These are phyloP conservation scores for Heterochromis multidens DNA, from an alignment of 2,113 vertebrate genomes.

Conservation along the genomic window DNA sequence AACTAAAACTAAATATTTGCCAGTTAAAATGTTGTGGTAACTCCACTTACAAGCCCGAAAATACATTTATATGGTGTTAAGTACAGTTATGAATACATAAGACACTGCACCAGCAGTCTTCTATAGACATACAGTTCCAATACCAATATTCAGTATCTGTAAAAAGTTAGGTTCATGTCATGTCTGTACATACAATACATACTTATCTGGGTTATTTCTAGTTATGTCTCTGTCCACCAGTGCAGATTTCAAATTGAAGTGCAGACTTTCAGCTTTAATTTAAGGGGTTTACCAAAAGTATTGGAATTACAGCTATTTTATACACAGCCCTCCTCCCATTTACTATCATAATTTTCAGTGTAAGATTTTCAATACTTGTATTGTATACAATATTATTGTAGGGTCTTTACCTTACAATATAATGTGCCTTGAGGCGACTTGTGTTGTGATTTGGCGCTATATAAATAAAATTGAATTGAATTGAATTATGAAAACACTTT, in stretches of 20 bases:
- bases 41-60: not conserved
- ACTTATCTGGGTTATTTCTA: not conserved
- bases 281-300: not conserved
- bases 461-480: too few species aligned
- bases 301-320: not conserved
- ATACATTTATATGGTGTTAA: not conserved
- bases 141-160: not conserved
- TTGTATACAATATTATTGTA: too few species aligned
- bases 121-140: not conserved
- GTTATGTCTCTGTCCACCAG: not conserved
- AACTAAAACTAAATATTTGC: not conserved
- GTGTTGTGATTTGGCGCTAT: too few species aligned
- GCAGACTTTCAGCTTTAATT: not conserved
- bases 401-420: too few species aligned
- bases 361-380: not conserved
- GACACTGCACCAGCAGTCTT: not conserved
- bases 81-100: not conserved
- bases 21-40: not conserved
- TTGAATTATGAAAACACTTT: not conserved
- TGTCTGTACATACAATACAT: not conserved
- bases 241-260: not conserved
- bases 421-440: too few species aligned
- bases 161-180: not conserved
- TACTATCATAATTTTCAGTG: not conserved
- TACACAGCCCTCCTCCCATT: not conserved